phyloP scores from a whole-genome alignment of 2,888 invertebrate species.

The Eumerus sabulonum region DNA sequence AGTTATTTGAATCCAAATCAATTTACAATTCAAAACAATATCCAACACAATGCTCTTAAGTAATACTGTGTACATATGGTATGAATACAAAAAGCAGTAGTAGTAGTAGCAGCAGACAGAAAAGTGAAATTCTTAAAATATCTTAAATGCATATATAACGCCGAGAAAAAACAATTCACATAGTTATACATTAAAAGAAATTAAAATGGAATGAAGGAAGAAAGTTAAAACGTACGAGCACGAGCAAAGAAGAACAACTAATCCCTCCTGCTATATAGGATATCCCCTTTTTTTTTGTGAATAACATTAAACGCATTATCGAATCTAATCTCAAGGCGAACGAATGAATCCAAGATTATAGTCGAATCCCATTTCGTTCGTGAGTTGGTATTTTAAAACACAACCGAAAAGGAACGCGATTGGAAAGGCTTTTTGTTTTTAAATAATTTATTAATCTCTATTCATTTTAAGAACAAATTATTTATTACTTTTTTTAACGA shows the following conservation, averaged over 20 bases:
- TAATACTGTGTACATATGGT: neutral
- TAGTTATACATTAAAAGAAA: slow-evolving; percentile 29
- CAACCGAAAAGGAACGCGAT: slow-evolving; percentile 3
- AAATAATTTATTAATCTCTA: slow-evolving; percentile 18
- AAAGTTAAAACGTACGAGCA: slow-evolving; percentile 23
- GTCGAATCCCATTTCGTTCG: neutral
- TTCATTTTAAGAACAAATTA: slow-evolving; percentile 17
- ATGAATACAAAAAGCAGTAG: slow-evolving; percentile 12
- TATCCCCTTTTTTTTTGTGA: slow-evolving; percentile 7
- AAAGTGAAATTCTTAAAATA: slow-evolving; percentile 36
- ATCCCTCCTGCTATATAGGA: slow-evolving; percentile 18
- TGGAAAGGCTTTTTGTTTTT: slow-evolving; percentile 4
- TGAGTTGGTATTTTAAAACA: no score
- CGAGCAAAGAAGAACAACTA: slow-evolving; percentile 13
- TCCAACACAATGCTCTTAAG: slow-evolving; percentile 14
- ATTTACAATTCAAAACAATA: no score
- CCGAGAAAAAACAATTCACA: slow-evolving; percentile 28
- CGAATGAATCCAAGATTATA: no score
- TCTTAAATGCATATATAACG: slow-evolving; percentile 30
- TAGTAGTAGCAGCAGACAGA: slow-evolving; percentile 15
- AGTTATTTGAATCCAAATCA: slow-evolving; percentile 83
- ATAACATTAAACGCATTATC: slow-evolving; percentile 6
- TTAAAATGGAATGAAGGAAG: neutral
- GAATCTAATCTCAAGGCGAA: neutral
- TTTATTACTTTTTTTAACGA: slow-evolving; percentile 28